Percentiles rank a stretch among this genome's conserved stretches.
phyloP scores from a whole-genome alignment of 2,113 vertebrate species.

The Pelmatolapia mariae region DNA sequence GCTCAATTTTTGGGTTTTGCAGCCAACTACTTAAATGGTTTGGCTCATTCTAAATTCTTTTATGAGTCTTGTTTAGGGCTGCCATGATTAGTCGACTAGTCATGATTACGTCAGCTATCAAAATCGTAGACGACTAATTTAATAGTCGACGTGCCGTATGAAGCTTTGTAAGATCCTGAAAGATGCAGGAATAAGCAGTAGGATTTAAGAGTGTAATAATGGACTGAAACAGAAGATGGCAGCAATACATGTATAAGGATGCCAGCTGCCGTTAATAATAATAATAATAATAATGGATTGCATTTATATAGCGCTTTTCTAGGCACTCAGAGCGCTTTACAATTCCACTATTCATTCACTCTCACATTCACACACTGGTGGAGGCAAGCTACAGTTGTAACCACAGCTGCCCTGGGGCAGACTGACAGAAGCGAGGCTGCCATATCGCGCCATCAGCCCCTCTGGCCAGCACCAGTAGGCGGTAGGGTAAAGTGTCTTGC shows the following conservation, averaged over 20 bases:
- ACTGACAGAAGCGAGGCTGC: too few species aligned
- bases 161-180: not conserved
- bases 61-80: not conserved
- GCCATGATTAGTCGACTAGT: accelerated
- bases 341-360: too few species aligned
- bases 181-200: accelerated
- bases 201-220: not conserved
- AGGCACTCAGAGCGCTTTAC: too few species aligned
- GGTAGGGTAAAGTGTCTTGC: too few species aligned
- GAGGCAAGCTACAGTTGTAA: too few species aligned
- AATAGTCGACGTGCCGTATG: accelerated
- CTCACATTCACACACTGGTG: too few species aligned
- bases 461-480: too few species aligned
- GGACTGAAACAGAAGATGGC: not conserved
- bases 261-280: not conserved
- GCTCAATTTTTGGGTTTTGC: not conserved
- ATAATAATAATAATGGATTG: too few species aligned
- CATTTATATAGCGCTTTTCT: too few species aligned
- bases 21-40: not conserved
- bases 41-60: not conserved
- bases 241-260: accelerated
- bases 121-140: accelerated
- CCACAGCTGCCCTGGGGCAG: too few species aligned
- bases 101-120: not conserved
- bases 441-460: too few species aligned